Base-by-base conservation (phyloP, 2,888 invertebrate species). In the Acanthococcus lagerstroemiae region DNA sequence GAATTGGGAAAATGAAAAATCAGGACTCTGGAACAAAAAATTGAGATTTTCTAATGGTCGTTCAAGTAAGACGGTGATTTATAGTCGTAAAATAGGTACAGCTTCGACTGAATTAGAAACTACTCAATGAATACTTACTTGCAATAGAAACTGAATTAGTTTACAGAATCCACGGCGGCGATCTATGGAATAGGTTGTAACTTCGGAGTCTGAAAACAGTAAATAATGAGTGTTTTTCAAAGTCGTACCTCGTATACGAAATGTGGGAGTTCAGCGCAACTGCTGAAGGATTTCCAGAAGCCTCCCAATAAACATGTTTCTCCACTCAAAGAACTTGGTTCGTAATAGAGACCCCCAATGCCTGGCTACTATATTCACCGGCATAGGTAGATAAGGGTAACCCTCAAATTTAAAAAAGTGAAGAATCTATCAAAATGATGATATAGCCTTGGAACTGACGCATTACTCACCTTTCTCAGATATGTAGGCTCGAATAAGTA, bases 1-100 rank as follows among this genome's bases (percentile, higher is more conserved):
- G 67, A 86, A 76, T 72, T 85, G 85, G 71, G 80, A 81, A 69
- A 87, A 83, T 67, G 85, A 82, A 81, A 90, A 82, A 74, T 90
- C 90, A 21, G 89, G 87, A 71, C 86, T 86, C 83, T 87, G 77
- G 68, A 77, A 77, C 66, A 74, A 52, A n/a, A n/a, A n/a, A n/a
- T n/a, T n/a, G n/a, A n/a, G n/a, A n/a, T n/a, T n/a, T n/a, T n/a
- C n/a, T n/a, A n/a, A n/a, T n/a, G n/a, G n/a, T n/a, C n/a, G n/a
- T n/a, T n/a, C 66, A 67, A 67, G 25, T 27, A 50, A 65, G 27
- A 27, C 44, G 17, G 48, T 37, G 25, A 25, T 7, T 22, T 25
- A 19, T 21, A 25, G 15, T 25, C 7, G 37, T 37, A n/a, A 37
- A 15, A 46, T 25, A 46, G n/a, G 26, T 19, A 19, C 22, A 19